A percentile compares a stretch with the other conserved stretches of the same genome.
Evolutionary conservation across 2,113 vertebrate species (phyloP).

Genomic region (Myxocyprinus asiaticus): DNA sequence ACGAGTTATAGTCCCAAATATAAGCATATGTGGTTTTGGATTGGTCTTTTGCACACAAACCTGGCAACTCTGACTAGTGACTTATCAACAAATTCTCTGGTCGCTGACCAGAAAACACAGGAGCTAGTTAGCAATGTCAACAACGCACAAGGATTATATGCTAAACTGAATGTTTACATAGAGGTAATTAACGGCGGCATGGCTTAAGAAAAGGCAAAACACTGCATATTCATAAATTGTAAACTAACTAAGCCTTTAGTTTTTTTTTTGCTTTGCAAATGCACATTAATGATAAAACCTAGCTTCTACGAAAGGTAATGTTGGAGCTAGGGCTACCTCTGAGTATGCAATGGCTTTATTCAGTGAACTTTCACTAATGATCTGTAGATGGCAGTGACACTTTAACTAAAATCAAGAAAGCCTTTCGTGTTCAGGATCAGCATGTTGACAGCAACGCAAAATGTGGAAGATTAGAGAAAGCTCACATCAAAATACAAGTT

Average conservation of each 20-base stretch:
- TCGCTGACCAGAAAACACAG: background rate
- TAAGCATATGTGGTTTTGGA: too few species aligned
- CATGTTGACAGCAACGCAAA: background rate
- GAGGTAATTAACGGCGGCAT: background rate
- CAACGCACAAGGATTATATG: background rate
- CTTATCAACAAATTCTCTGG: background rate
- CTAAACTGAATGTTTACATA: constrained; percentile 15
- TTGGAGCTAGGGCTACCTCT: background rate
- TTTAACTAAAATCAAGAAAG: constrained; percentile 59
- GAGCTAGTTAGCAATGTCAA: constrained; percentile 1
- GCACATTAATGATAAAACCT: constrained; percentile 9
- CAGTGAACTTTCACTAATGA: constrained; percentile 67
- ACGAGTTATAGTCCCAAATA: too few species aligned
- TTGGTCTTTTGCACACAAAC: background rate
- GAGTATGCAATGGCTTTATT: too few species aligned
- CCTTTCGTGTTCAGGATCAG: background rate
- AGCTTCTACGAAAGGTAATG: background rate
- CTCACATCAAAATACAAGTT: background rate
- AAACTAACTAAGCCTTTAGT: background rate
- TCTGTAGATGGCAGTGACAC: constrained; percentile 82
- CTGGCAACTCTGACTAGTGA: background rate
- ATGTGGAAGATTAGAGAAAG: background rate
- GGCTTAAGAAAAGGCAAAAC: constrained; percentile 2
- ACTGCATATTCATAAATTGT: background rate
- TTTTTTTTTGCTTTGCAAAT: background rate